phyloP scores from a whole-genome alignment of 1,140 invertebrate species.

The Harpegnathos saltator region DNA sequence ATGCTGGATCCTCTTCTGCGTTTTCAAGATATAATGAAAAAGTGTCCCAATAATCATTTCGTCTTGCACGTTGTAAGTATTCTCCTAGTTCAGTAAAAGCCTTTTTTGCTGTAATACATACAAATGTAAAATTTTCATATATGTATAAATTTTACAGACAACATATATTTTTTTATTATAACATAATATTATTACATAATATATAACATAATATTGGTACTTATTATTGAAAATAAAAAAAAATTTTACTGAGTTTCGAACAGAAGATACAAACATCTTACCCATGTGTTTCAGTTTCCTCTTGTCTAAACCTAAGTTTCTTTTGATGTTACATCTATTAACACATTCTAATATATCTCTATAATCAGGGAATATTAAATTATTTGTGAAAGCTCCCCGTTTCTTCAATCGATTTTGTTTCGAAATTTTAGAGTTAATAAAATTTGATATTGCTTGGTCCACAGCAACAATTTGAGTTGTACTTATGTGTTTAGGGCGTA shows the following conservation, averaged over 20 bases:
- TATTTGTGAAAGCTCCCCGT: conserved; percentile 59
- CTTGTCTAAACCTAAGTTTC: conserved; percentile 82
- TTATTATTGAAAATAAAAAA: too few relatives aligned
- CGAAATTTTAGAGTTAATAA: conserved; percentile 81
- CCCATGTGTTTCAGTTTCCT: conserved; percentile 83
- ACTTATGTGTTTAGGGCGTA: conserved; percentile 83
- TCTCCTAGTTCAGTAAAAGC: conserved; percentile 86
- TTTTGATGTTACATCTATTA: conserved; percentile 79
- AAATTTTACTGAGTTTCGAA: too few relatives aligned
- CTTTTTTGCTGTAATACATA: conserved; percentile 83
- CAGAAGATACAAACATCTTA: conserved; percentile 73
- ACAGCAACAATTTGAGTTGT: conserved; percentile 84
- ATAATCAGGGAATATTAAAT: conserved; percentile 86
- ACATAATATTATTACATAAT: too few relatives aligned
- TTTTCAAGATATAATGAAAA: conserved; percentile 83
- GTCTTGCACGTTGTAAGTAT: conserved; percentile 85
- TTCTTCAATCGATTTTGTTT: conserved; percentile 79
- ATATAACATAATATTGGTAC: too few relatives aligned
- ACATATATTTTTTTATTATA: too few relatives aligned
- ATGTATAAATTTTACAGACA: too few relatives aligned
- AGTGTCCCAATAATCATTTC: conserved; percentile 86
- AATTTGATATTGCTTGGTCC: conserved; percentile 86
- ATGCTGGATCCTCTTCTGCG: conserved; percentile 86
- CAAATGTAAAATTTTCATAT: not conserved
- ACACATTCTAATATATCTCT: conserved; percentile 86